Evolutionary conservation across 2,113 vertebrate species (phyloP).

Genomic region (Anguilla rostrata): DNA sequence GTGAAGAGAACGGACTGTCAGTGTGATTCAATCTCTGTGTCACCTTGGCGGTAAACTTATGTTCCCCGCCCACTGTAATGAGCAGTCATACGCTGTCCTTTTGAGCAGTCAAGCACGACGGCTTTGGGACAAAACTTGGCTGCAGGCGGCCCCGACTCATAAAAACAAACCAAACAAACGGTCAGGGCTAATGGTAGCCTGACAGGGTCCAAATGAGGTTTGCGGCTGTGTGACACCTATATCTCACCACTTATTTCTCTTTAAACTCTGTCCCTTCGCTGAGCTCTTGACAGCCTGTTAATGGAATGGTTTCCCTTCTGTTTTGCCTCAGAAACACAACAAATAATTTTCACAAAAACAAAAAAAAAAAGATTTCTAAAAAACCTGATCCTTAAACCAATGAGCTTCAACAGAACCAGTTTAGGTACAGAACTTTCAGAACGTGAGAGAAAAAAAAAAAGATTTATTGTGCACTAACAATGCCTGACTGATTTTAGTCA

Average conservation of each 20-base stretch:
- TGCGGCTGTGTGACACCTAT: slow-evolving; percentile 25
- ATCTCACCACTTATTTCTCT: slow-evolving; percentile 17
- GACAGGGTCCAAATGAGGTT: slow-evolving; percentile 35
- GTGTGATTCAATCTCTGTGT: slow-evolving; percentile 33
- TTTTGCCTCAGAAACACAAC: slow-evolving; percentile 13
- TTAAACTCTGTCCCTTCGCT: neutral
- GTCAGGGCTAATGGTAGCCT: slow-evolving; percentile 34
- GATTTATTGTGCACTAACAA: neutral
- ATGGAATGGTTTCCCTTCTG: slow-evolving; percentile 12
- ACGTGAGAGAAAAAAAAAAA: neutral
- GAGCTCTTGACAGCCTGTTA: neutral
- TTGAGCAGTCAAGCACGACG: slow-evolving; percentile 17
- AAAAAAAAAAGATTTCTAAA: neutral
- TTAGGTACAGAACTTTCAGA: neutral
- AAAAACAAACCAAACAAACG: slow-evolving; percentile 36
- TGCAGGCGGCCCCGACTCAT: slow-evolving; percentile 21
- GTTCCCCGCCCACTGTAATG: slow-evolving; percentile 24
- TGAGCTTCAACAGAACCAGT: neutral
- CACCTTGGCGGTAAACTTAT: slow-evolving; percentile 34
- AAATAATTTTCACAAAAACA: neutral
- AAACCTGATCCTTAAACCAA: neutral
- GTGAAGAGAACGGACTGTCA: neutral
- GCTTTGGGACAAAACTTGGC: slow-evolving; percentile 21
- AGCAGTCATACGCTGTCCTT: slow-evolving; percentile 27
- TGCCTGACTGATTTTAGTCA: neutral